These are phyloP conservation scores for Slavum lentiscoides DNA, from an alignment of 2,888 invertebrate species.

Conservation along the genomic window DNA sequence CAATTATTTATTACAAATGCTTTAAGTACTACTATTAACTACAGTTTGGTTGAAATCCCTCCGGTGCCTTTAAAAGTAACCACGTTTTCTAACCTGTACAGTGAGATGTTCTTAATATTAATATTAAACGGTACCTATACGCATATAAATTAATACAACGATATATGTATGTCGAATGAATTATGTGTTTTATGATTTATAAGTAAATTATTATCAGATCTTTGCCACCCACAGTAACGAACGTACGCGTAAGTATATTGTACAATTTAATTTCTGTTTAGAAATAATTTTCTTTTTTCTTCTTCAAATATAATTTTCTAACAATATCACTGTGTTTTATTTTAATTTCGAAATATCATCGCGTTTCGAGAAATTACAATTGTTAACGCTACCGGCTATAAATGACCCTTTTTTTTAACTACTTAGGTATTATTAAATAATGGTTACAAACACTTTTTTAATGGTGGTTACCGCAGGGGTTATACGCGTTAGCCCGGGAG, in stretches of 20 bases:
- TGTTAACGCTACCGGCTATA: background rate
- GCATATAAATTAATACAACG: background rate
- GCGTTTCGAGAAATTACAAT: slow-evolving; percentile 2
- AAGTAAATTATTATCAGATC: background rate
- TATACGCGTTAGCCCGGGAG: background rate
- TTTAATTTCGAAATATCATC: slow-evolving; percentile 6
- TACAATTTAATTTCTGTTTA: too few relatives aligned
- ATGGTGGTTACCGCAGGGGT: slow-evolving; percentile 3
- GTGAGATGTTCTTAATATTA: slow-evolving; percentile 18
- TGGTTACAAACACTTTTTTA: slow-evolving; percentile 19
- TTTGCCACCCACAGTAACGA: background rate
- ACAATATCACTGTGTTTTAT: background rate
- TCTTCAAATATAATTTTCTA: too few relatives aligned
- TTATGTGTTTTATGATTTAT: slow-evolving; percentile 21
- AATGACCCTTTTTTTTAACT: background rate
- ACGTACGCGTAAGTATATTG: too few relatives aligned
- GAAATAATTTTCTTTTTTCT: too few relatives aligned
- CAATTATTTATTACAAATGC: slow-evolving; percentile 33
- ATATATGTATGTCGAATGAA: background rate
- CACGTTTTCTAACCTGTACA: background rate
- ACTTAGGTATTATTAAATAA: slow-evolving; percentile 8
- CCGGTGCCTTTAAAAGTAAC: slow-evolving; percentile 36
- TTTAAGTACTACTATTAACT: slow-evolving; percentile 12
- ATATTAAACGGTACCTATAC: slow-evolving; percentile 7
- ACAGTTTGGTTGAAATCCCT: slow-evolving; percentile 31